These are phyloP conservation scores for Rhamphomyia laevipes DNA, from an alignment of 2,888 invertebrate species.

Conservation along the genomic window DNA sequence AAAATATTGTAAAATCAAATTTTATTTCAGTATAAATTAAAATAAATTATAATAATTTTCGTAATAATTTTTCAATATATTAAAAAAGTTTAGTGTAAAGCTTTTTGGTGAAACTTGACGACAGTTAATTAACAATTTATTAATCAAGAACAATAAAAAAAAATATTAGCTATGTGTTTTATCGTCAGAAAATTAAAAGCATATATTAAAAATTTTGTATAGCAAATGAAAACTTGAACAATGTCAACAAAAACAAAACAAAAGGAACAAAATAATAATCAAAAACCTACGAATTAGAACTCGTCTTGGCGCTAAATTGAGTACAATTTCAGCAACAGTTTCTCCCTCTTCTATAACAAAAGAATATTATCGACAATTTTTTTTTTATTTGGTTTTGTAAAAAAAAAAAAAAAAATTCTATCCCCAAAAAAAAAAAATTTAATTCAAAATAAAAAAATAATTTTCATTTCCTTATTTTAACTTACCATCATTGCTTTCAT, in stretches of 20 bases:
- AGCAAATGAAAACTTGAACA: not conserved
- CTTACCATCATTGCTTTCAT: too few species aligned
- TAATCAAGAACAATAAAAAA: too few species aligned
- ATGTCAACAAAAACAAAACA: slow-evolving; percentile 1
- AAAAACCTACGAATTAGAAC: slow-evolving; percentile 18
- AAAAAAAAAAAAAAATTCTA: not conserved
- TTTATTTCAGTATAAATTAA: too few species aligned
- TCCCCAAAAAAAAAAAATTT: not conserved
- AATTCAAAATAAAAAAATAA: not conserved
- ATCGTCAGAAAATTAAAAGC: too few species aligned
- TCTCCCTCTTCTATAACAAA: slow-evolving; percentile 16
- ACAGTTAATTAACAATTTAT: too few species aligned
- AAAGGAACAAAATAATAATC: slow-evolving; percentile 5
- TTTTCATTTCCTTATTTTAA: not conserved
- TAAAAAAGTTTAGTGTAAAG: too few species aligned
- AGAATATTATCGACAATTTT: slow-evolving; percentile 1
- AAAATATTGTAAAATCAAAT: too few species aligned
- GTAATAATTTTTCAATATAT: too few species aligned
- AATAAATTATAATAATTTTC: too few species aligned
- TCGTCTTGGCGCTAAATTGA: slow-evolving; percentile 16
- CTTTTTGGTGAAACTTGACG: too few species aligned
- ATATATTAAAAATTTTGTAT: too few species aligned
- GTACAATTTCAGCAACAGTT: slow-evolving; percentile 15
- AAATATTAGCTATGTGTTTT: too few species aligned
- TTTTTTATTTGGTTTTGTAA: not conserved